These are phyloP conservation scores for Poeciliopsis prolifica DNA, from an alignment of 2,113 vertebrate genomes.

Conservation along the genomic window DNA sequence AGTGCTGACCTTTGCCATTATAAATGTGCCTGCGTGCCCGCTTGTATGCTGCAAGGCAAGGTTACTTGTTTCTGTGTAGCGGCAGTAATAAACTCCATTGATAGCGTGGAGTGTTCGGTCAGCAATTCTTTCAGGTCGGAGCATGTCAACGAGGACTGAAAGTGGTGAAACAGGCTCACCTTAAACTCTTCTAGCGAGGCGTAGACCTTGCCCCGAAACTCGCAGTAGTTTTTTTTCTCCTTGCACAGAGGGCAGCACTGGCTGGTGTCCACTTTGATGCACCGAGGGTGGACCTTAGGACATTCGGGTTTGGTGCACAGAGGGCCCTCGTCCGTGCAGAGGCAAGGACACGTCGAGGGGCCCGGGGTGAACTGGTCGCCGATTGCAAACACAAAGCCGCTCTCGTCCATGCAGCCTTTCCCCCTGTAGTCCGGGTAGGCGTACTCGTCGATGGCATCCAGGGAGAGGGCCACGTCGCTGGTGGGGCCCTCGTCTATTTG, in stretches of 20 bases:
- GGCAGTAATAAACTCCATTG: slow-evolving; percentile 49
- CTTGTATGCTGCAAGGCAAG: slow-evolving; percentile 51
- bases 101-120: slow-evolving; percentile 47
- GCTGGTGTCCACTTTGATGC: slow-evolving; percentile 93
- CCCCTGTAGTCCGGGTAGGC: slow-evolving; percentile 96
- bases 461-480: slow-evolving; percentile 79
- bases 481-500: slow-evolving; percentile 82
- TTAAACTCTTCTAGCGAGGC: slow-evolving; percentile 94
- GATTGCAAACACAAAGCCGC: slow-evolving; percentile 95
- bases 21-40: slow-evolving; percentile 64
- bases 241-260: slow-evolving; percentile 97
- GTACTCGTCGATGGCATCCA: slow-evolving; percentile 91
- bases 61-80: slow-evolving; percentile 48
- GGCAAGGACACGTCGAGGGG: slow-evolving; percentile 94
- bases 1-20: slow-evolving; percentile 76
- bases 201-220: slow-evolving; percentile 93
- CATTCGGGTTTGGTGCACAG: slow-evolving; percentile 95
- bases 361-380: slow-evolving; percentile 96
- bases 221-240: slow-evolving; percentile 95
- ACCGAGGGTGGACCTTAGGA: slow-evolving; percentile 93
- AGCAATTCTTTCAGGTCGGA: slow-evolving; percentile 57
- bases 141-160: slow-evolving; percentile 53
- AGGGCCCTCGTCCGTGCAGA: slow-evolving; percentile 98
- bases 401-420: slow-evolving; percentile 98
- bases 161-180: slow-evolving; percentile 82